Conservation (phyloP, 2,113 vertebrate species). For the Rhabdomys dilectus region DNA sequence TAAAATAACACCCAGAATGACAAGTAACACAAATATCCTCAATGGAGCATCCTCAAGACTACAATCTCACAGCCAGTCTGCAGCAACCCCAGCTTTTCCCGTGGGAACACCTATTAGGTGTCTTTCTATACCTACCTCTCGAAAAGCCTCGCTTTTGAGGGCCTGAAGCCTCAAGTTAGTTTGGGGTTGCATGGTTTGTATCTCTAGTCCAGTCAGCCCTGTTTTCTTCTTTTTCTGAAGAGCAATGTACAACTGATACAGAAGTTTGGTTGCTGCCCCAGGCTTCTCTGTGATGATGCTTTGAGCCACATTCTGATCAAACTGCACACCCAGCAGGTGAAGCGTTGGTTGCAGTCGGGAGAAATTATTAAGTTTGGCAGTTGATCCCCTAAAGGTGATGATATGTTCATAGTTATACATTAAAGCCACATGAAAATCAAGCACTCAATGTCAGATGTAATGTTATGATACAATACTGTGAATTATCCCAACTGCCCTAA, state of each 20-base stretch:
- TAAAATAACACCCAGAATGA: background rate
- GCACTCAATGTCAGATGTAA: background rate
- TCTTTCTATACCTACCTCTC: constrained; percentile 86
- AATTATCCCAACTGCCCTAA: background rate
- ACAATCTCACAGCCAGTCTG: no score
- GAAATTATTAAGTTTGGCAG: constrained; percentile 94
- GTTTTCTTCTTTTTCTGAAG: constrained; percentile 92
- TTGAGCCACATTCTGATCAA: constrained; percentile 90
- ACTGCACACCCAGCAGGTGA: constrained; percentile 91
- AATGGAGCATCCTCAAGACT: background rate
- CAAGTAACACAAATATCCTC: no score
- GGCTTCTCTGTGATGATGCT: constrained; percentile 92
- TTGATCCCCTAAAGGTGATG: constrained; percentile 85
- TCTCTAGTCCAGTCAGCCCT: constrained; percentile 84
- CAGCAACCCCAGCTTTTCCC: background rate
- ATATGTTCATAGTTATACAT: constrained; percentile 44
- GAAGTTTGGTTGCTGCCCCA: constrained; percentile 91
- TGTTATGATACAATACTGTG: background rate
- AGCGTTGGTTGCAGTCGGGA: constrained; percentile 93
- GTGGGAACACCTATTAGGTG: background rate
- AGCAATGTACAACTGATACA: constrained; percentile 93
- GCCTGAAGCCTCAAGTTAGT: constrained; percentile 83
- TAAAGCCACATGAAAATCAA: background rate
- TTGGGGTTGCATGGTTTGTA: constrained; percentile 88
- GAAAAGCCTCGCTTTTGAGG: constrained; percentile 87